phyloP scores from a whole-genome alignment of 2,113 vertebrate species.

The Brachirus orientalis region DNA sequence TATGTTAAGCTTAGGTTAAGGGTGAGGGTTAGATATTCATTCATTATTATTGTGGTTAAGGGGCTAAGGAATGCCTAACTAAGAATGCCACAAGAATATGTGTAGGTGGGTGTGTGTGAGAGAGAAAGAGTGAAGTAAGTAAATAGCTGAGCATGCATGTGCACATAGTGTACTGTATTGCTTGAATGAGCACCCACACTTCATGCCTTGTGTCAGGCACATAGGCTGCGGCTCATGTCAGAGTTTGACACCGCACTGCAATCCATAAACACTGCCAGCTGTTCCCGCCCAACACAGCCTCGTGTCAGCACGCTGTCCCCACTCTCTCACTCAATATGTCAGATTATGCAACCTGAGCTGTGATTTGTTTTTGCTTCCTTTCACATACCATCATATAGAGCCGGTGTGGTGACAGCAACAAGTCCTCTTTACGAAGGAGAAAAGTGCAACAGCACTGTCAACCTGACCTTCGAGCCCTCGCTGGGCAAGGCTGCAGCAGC shows the following conservation, averaged over 20 bases:
- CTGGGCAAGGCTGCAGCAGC: slow-evolving; percentile 5
- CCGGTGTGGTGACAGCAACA: slow-evolving; percentile 7
- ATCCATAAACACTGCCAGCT: slow-evolving; percentile 40
- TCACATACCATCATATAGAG: slow-evolving; percentile 17
- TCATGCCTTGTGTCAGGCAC: slow-evolving; percentile 3
- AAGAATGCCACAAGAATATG: not conserved
- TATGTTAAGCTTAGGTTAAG: no score
- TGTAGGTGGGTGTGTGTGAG: not conserved
- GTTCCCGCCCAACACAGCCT: slow-evolving; percentile 32
- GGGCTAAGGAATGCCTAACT: not conserved
- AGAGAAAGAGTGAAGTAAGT: slow-evolving; percentile 1
- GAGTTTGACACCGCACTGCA: slow-evolving; percentile 21
- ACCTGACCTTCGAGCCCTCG: slow-evolving; percentile 31
- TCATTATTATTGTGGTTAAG: no score
- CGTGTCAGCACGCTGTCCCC: slow-evolving; percentile 49
- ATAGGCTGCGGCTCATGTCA: not conserved
- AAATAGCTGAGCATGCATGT: slow-evolving; percentile 25
- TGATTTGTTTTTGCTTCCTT: slow-evolving; percentile 38
- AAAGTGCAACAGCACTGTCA: slow-evolving; percentile 3
- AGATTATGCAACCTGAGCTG: slow-evolving; percentile 28
- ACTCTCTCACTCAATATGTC: slow-evolving; percentile 22
- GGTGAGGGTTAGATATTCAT: no score
- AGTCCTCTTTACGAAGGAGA: not conserved
- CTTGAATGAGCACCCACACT: not conserved
- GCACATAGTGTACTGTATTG: not conserved